Conservation (phyloP, 2,797 vertebrate species). For the Scyliorhinus canicula region DNA sequence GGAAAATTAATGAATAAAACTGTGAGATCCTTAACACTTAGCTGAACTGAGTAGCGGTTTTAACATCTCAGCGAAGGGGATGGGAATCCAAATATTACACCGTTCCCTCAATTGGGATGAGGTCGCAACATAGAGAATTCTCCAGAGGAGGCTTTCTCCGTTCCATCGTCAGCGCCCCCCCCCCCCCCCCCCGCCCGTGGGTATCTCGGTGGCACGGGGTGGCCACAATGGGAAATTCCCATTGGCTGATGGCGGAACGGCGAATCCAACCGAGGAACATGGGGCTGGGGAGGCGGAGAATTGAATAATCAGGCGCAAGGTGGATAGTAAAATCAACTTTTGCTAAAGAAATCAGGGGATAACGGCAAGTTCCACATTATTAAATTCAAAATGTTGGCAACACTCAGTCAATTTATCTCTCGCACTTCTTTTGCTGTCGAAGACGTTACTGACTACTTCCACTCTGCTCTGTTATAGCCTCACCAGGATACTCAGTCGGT, state of each 20-base stretch:
- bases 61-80: not conserved
- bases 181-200: too few species aligned
- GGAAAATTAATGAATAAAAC: not conserved
- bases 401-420: not conserved
- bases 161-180: too few species aligned
- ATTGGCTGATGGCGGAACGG: too few species aligned
- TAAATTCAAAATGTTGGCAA: not conserved
- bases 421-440: not conserved
- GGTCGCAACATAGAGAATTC: too few species aligned
- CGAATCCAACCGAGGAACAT: too few species aligned
- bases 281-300: too few species aligned
- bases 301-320: not conserved
- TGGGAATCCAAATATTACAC: too few species aligned
- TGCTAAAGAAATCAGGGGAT: not conserved
- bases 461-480: not conserved
- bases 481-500: not conserved
- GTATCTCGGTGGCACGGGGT: too few species aligned
- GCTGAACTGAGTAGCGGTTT: not conserved
- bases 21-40: not conserved
- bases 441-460: not conserved
- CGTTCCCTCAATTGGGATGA: not conserved
- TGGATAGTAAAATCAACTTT: not conserved
- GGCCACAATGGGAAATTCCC: too few species aligned
- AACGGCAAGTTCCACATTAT: not conserved
- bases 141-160: too few species aligned